Conservation (phyloP, 2,113 vertebrate species). For the Numenius arquata region DNA sequence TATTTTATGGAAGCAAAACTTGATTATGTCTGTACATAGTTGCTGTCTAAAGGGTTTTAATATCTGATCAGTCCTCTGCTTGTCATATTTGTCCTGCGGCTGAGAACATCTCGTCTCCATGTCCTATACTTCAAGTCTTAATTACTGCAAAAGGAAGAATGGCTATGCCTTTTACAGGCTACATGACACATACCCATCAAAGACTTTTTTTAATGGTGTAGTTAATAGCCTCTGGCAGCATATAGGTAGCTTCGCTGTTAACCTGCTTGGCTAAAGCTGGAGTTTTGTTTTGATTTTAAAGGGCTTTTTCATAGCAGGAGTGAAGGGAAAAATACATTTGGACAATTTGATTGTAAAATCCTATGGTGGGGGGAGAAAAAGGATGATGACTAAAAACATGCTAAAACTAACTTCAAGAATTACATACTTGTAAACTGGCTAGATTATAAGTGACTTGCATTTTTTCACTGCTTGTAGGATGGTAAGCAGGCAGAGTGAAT, state of each 20-base stretch:
- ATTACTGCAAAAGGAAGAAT: neutral
- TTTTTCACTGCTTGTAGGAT: neutral
- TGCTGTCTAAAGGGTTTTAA: neutral
- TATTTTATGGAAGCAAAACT: neutral
- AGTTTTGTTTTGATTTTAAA: neutral
- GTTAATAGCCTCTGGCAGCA: neutral
- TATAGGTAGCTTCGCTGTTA: neutral
- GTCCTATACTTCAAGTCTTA: neutral
- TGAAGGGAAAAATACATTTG: fast-evolving
- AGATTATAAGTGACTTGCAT: fast-evolving
- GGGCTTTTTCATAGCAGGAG: neutral
- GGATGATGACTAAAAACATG: neutral
- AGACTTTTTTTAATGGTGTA: too few species aligned
- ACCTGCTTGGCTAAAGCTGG: neutral
- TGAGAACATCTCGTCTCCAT: fast-evolving
- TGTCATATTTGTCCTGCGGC: neutral
- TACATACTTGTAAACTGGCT: neutral
- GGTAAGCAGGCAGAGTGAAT: neutral
- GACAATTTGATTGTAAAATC: neutral
- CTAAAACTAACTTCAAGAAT: neutral
- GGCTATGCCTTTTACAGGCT: neutral
- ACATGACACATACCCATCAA: fast-evolving
- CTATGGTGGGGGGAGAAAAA: fast-evolving
- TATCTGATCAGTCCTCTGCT: neutral
- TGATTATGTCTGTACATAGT: neutral